Base-by-base conservation (phyloP, 2,113 vertebrate genomes). In the Bubo scandiacus region DNA sequence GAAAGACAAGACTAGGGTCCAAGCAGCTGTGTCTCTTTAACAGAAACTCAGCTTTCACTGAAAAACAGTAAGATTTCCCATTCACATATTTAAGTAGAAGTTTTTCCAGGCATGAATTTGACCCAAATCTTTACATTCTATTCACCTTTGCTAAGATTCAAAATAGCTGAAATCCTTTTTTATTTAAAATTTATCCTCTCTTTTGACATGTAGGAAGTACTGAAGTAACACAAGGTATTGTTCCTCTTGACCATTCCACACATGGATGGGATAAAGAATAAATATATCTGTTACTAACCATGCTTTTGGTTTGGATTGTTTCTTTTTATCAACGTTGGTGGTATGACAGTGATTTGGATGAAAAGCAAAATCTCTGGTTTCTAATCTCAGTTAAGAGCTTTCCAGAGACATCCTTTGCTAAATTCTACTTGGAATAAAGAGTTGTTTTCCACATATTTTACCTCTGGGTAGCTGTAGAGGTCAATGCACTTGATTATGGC, bases 401-500 rank as follows among this genome's bases (percentile, higher is more conserved):
- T 87, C 4, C 26, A 82, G 61, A 58, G 18, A 65, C 25, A 67
- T 22, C 21, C 11, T 75, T 95, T 72, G 45, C 22, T 75, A 71
- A 92, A 74, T 79, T 90, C 59, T 77, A 20, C 58, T 59, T 81
- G 70, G 21, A 86, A 75, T 55, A 96, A 89, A 85, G 68, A 79
- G 45, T 43, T 27, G 55, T 79, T 92, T 95, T 92, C 81, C 9
- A 57, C 59, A 63, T 80, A 61, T 96, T 90, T 97, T 94, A 96
- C 54, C 13, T 9, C 83, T 51, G 72, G 34, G 47, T 84, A 91
- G 20, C 83, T 90, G 58, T 38, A 91, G 36, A 88, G 62, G 91
- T 71, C 68, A 95, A 92, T 98, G 73, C 27, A 71, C 80, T 96
- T 88, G 88, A 97, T 89, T 90, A 52, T 74, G 79, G 66, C 52